Base-by-base conservation (phyloP, 2,113 vertebrate species). In the Asarcornis scutulata region DNA sequence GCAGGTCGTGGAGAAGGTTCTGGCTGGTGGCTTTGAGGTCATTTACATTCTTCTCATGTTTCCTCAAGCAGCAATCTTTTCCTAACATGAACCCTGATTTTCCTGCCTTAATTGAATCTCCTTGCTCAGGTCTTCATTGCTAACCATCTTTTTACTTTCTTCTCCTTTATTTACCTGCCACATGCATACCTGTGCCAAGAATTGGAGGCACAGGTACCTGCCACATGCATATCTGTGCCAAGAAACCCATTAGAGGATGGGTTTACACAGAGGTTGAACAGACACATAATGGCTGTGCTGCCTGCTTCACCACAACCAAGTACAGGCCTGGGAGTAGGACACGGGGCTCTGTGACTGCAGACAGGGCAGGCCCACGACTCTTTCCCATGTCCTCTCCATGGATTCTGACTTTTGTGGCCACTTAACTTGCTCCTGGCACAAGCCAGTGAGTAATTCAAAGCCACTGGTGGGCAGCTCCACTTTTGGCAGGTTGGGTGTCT, bases 331-430 rank as follows among this genome's bases (percentile, higher is more conserved):
- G 58, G 32, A 60, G 50, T 7, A 44, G n/a, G 58, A 0, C 31
- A 1, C 1, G 2, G 36, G 48, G 25, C 67, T 53, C 32, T 20
- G 21, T 31, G 44, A 29, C 62, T 3, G 0, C 48, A n/a, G 77
- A 56, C 26, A 34, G 32, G 55, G 64, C 83, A 74, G 68, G 18
- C 7, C 31, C 64, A 72, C 23, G n/a, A 6, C 56, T 62, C 58
- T 56, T 38, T 53, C 16, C 32, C 58, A 29, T 7, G 8, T 72
- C 64, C 38, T 69, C 18, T 32, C 74, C 69, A 48, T 0, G 0
- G n/a, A 34, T 68, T 48, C 44, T 79, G 53, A 27, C 13, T 69
- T 58, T 83, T 69, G 10, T 53, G 44, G 44, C 50, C 36, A 40
- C 40, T 50, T 62, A 62, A 69, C 50, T 85, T 46, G 21, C 62